Percentiles rank a stretch among this genome's conserved stretches.
These are phyloP conservation scores for Planiliza haematocheilus DNA, from an alignment of 2,113 vertebrate genomes.

Conservation along the genomic window DNA sequence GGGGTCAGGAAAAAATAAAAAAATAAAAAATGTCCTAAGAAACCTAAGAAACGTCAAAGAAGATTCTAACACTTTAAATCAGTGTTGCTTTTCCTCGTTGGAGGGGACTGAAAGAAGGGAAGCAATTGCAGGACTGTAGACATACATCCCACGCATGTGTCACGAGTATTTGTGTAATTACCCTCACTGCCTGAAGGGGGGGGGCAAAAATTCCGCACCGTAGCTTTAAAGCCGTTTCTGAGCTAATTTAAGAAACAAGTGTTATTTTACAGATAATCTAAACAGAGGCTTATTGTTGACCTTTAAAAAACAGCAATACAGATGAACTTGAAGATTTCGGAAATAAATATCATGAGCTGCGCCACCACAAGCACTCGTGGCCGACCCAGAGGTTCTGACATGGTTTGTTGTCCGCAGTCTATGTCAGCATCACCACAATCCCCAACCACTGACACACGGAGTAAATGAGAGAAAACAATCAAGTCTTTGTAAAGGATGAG, in stretches of 20 bases:
- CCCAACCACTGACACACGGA: slow-evolving; percentile 5
- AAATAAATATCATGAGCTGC: slow-evolving; percentile 18
- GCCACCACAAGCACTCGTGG: slow-evolving; percentile 34
- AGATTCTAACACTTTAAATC: too few species aligned
- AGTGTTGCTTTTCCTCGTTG: too few species aligned
- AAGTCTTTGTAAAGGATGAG: slow-evolving; percentile 60
- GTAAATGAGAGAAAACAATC: slow-evolving; percentile 54
- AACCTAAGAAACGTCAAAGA: too few species aligned
- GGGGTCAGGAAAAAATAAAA: too few species aligned
- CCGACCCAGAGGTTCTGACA: slow-evolving; percentile 38
- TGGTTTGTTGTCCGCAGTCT: slow-evolving; percentile 27
- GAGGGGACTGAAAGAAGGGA: too few species aligned
- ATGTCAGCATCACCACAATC: slow-evolving; percentile 31
- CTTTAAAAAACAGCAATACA: slow-evolving; percentile 13
- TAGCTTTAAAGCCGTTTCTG: neutral
- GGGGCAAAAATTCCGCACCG: too few species aligned
- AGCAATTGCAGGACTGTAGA: too few species aligned
- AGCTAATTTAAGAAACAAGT: neutral
- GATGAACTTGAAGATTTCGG: slow-evolving; percentile 49
- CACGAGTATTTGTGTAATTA: too few species aligned
- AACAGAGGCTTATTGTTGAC: slow-evolving; percentile 16
- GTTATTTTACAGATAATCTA: neutral
- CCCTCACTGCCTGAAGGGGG: too few species aligned
- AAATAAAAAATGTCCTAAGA: too few species aligned
- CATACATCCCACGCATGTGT: too few species aligned